Percentiles rank a stretch among this genome's conserved stretches.
Evolutionary conservation across 2,113 vertebrate genomes (phyloP).

Genomic region (Pyrgilauda ruficollis): DNA sequence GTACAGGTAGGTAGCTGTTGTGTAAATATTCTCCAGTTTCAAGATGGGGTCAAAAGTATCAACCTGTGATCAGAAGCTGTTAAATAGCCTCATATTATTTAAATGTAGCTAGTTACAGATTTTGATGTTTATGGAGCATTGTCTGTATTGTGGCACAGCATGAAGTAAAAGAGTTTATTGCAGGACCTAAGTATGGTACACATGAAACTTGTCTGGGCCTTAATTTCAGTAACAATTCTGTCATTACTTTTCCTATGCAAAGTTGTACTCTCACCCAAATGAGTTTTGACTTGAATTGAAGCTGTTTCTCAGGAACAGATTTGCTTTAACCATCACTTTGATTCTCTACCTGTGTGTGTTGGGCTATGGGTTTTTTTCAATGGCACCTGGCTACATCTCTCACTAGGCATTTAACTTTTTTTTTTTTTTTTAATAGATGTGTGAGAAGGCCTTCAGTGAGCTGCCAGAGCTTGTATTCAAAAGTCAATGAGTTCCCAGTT

Average conservation of each 20-base stretch:
- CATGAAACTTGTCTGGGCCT: background rate
- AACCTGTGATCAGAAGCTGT: background rate
- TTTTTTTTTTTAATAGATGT: background rate
- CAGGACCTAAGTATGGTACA: background rate
- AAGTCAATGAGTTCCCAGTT: background rate
- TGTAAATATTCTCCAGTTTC: background rate
- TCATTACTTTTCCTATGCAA: background rate
- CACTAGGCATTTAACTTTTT: background rate
- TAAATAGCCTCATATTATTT: background rate
- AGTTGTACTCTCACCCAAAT: background rate
- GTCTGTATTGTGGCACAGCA: background rate
- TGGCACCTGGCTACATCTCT: background rate
- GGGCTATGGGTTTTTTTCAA: background rate
- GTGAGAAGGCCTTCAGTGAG: background rate
- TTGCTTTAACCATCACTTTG: conserved; percentile 5
- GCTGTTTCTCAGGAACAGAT: background rate
- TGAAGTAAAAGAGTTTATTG: background rate
- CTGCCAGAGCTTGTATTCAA: conserved; percentile 9
- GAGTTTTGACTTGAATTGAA: background rate
- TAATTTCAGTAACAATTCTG: background rate
- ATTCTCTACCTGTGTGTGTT: background rate
- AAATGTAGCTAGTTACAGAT: background rate
- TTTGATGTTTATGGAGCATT: background rate
- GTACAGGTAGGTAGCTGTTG: background rate
- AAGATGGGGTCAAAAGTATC: background rate